Conservation (phyloP, 2,888 invertebrate genomes). For the Tetranychus truncatus region DNA sequence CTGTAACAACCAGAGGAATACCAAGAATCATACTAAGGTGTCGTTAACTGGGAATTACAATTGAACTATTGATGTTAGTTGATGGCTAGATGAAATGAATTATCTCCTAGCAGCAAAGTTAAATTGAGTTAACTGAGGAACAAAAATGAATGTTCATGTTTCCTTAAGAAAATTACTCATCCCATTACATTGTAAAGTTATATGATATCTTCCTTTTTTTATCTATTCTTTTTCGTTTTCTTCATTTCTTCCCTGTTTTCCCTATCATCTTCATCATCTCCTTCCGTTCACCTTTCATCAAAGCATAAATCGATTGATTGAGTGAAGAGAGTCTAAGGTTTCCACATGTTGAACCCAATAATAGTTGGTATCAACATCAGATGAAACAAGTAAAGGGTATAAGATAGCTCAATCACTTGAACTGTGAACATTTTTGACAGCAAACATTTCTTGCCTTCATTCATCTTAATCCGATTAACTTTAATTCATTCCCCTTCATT, state of each 20-base stretch:
- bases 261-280: too few relatives aligned
- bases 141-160: not conserved
- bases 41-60: not conserved
- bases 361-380: not conserved
- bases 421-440: not conserved
- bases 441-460: not conserved
- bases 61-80: not conserved
- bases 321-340: not conserved
- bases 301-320: not conserved
- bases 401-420: not conserved
- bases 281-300: not conserved
- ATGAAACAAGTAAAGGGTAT: not conserved
- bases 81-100: not conserved
- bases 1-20: too few relatives aligned
- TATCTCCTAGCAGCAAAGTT: not conserved
- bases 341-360: not conserved
- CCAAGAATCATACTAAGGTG: too few relatives aligned
- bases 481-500: not conserved
- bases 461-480: not conserved
- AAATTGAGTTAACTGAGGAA: not conserved
- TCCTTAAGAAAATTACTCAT: not conserved
- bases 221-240: not conserved
- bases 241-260: not conserved
- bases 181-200: too few relatives aligned
- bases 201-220: not conserved